Conservation (phyloP, 2,888 invertebrate genomes). For the Capitulum mitella region DNA sequence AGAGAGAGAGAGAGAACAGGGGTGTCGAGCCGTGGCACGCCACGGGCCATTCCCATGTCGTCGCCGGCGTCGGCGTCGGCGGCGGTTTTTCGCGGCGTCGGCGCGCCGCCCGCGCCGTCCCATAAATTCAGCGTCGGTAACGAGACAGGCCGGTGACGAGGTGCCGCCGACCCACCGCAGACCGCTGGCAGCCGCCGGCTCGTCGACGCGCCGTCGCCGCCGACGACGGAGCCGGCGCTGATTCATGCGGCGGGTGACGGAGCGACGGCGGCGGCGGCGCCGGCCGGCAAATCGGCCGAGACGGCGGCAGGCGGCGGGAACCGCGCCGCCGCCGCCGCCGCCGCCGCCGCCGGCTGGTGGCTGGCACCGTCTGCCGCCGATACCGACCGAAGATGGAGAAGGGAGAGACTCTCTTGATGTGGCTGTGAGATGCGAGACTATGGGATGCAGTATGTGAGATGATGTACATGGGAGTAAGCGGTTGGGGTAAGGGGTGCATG, state of each 20-base stretch:
- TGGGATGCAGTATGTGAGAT: too few species aligned
- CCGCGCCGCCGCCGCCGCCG: too few species aligned
- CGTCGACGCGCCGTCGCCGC: neutral
- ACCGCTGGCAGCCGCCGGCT: neutral
- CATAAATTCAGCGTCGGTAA: constrained; percentile 18
- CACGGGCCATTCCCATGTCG: neutral
- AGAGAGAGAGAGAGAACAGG: too few species aligned
- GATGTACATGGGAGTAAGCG: too few species aligned
- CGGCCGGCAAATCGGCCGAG: neutral
- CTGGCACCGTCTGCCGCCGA: too few species aligned
- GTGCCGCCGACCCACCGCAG: constrained; percentile 12
- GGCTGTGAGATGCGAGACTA: too few species aligned
- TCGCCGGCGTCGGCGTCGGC: neutral
- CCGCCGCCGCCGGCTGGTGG: too few species aligned
- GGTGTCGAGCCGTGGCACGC: neutral
- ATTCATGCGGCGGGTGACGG: neutral
- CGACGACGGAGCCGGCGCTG: neutral
- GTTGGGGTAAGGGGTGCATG: too few species aligned
- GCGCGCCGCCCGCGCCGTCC: neutral
- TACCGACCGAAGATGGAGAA: too few species aligned
- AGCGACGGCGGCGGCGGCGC: neutral
- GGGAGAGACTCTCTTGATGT: too few species aligned
- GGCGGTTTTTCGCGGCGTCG: neutral
- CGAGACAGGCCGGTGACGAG: constrained; percentile 12
- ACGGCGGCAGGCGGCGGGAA: too few species aligned